Base-by-base conservation (phyloP, 2,888 invertebrate genomes). In the Nemoura dubitans region DNA sequence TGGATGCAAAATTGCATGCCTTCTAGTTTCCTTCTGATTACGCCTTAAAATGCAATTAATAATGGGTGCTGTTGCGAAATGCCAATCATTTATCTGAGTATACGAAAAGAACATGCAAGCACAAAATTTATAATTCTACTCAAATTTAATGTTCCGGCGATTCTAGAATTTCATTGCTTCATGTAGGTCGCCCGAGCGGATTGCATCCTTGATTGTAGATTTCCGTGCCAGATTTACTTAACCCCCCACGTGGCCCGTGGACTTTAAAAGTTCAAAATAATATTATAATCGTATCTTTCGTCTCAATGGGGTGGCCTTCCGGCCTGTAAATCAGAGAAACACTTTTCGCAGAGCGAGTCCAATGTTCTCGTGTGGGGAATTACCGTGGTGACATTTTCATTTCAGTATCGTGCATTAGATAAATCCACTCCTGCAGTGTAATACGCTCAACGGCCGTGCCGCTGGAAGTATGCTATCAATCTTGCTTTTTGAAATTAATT, bases 201-300 rank as follows among this genome's bases (percentile, higher is more conserved):
- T 59, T 59, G 21, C 59, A 59, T 59, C 59, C 59, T 21, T 59
- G 59, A 59, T 59, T 16, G 59, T 59, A 59, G 59, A 59, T 59
- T 59, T 59, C 59, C 59, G 59, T 59, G 59, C 59, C 21, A 59
- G 59, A 59, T 59, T 59, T 21, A 59, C 59, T 59, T 59, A 59
- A 59, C 59, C 21, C 14, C 59, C 59, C 59, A 59, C 59, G 14
- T 59, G 59, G 21, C 10, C 59, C 1, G n/a, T n/a, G 59, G 59
- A 59, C 59, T 59, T 59, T 59, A 7, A 59, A 59, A 59, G 59
- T 59, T 59, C 59, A 59, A 59, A 59, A 59, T 59, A 59, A 59
- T 21, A 59, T 59, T 59, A 10, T 59, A 59, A 59, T 59, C 59
- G 59, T 59, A 59, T 59, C 59, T 59, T 59, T 59, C 59, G 59